A percentile compares a stretch with the other conserved stretches of the same genome.
phyloP scores from a whole-genome alignment of 2,888 invertebrate species.

The Mimumesa dahlbomi region DNA sequence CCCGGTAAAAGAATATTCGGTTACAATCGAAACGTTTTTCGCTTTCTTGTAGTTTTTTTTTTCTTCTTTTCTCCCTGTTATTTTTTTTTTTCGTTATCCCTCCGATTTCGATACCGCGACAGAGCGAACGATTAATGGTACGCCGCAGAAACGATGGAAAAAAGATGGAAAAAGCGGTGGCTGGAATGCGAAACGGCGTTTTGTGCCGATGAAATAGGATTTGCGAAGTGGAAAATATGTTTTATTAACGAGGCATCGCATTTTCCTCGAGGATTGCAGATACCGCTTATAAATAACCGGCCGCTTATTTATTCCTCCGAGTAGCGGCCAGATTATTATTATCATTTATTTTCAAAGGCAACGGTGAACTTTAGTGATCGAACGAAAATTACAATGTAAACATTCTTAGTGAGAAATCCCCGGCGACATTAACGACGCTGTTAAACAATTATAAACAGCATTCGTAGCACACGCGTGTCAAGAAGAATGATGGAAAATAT shows the following conservation, averaged over 20 bases:
- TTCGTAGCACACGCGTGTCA: too few relatives aligned
- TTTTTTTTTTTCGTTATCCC: not conserved
- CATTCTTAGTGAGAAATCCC: not conserved
- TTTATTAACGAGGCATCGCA: not conserved
- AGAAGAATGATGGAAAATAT: too few relatives aligned
- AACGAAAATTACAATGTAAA: not conserved
- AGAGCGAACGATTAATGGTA: too few relatives aligned
- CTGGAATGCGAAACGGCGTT: too few relatives aligned
- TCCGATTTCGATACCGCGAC: too few relatives aligned
- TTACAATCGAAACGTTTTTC: too few relatives aligned
- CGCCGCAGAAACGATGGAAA: too few relatives aligned
- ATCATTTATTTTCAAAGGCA: not conserved
- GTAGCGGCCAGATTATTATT: not conserved
- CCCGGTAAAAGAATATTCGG: slow-evolving; percentile 1
- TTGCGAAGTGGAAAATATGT: not conserved
- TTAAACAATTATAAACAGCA: too few relatives aligned
- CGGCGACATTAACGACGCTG: not conserved
- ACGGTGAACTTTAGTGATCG: not conserved
- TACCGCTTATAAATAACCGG: not conserved
- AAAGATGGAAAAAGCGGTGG: too few relatives aligned
- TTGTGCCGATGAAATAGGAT: not conserved
- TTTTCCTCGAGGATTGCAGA: not conserved
- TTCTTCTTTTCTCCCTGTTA: too few relatives aligned
- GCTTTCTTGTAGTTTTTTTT: too few relatives aligned
- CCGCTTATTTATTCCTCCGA: not conserved